Evolutionary conservation across 2,888 invertebrate species (phyloP), one percentile per base, ranked within the genome.

Genomic region (Polyommatus icarus): DNA sequence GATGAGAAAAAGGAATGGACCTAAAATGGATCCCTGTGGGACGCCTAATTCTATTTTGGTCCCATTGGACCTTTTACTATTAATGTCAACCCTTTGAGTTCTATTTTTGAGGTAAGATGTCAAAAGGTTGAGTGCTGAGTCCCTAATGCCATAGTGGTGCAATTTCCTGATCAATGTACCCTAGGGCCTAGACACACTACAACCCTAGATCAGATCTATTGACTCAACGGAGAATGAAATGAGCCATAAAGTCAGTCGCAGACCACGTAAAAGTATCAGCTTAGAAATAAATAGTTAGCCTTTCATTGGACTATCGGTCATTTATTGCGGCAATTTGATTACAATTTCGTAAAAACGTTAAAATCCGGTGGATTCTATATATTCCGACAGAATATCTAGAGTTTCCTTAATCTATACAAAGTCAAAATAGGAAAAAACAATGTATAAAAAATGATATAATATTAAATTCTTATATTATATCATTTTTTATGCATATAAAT

Each of bases 311-410:
- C 29, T 67, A 67, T 32, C 29, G 1, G 29, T 29, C 2, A 32
- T 67, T 67, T 67, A 67, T 67, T 67, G 29, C 29, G 15, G 67
- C 18, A 67, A 67, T 67, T 67, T 15, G 29, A 67, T 67, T 32
- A 67, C 6, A 36, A 24, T 24, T 24, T 73, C 12, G 1, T 73
- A 46, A n/a, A 73, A 73, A 46, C 4, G 40, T 40, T 10, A 12
- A 73, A 73, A 73, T 40, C 73, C n/a, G 46, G 40, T 46, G 8
- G 4, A 24, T 73, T n/a, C 24, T 46, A 10, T 10, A n/a, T n/a
- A 73, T 46, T 40, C 3, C 40, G 40, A 73, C 12, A 40, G 15
- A 67, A 15, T 67, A 6, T 29, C 24, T 24, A 29, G 6, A 29
- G 15, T 29, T 29, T 29, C 15, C 6, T 8, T 18, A n/a, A 59